These are phyloP conservation scores for Enhydra lutris DNA, from an alignment of 2,113 vertebrate genomes.

Conservation along the genomic window DNA sequence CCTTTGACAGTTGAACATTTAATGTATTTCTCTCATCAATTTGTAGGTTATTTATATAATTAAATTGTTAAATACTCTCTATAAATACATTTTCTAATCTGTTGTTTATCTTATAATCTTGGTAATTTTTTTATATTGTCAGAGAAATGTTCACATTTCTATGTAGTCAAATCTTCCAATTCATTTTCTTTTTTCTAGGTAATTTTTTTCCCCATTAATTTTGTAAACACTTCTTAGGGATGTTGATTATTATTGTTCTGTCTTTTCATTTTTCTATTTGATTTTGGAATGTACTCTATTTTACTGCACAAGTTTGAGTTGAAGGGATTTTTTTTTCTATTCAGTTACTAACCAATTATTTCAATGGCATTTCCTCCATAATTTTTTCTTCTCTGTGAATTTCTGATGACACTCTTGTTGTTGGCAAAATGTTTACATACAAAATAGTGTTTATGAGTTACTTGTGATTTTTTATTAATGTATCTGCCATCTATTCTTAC, in stretches of 20 bases:
- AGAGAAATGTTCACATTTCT: neutral
- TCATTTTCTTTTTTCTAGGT: neutral
- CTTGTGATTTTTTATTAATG: neutral
- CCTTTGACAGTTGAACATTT: neutral
- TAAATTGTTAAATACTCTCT: neutral
- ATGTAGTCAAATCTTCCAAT: neutral
- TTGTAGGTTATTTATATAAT: neutral
- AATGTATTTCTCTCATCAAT: neutral
- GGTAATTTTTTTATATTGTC: neutral
- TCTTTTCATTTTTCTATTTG: neutral
- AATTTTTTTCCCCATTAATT: neutral
- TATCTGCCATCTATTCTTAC: neutral
- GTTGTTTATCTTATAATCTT: neutral
- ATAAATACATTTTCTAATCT: neutral
- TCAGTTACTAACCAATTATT: neutral
- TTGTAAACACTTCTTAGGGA: neutral
- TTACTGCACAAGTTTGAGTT: neutral
- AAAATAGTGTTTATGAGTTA: neutral
- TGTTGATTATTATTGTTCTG: neutral
- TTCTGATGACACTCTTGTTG: neutral
- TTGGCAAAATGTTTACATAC: neutral
- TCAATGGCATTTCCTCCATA: neutral
- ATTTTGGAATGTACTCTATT: neutral
- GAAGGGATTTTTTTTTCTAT: neutral
- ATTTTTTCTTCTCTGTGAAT: neutral